These are phyloP conservation scores for Eulemur mongoz DNA, from an alignment of 2,797 vertebrate genomes.

Conservation along the genomic window DNA sequence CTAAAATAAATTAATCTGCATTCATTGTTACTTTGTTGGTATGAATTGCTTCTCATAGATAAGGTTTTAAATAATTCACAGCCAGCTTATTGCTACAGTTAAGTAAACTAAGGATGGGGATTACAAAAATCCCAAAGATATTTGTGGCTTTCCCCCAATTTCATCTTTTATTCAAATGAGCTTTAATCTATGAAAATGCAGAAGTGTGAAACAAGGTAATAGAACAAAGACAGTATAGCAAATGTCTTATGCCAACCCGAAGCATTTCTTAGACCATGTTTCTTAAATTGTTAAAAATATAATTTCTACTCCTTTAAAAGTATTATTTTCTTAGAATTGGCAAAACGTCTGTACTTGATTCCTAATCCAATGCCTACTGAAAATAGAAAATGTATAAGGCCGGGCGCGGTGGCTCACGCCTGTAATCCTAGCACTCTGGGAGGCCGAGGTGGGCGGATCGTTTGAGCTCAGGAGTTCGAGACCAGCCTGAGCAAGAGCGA, in stretches of 20 bases:
- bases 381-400: background rate
- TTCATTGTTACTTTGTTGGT: background rate
- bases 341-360: slow-evolving; percentile 29
- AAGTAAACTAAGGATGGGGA: background rate
- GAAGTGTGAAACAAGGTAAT: background rate
- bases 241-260: slow-evolving; percentile 1
- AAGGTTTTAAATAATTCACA: slow-evolving; percentile 35
- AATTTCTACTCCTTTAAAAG: background rate
- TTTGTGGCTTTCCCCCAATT: background rate
- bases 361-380: background rate
- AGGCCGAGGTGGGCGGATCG: no score
- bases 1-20: slow-evolving; percentile 32
- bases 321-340: slow-evolving; percentile 4
- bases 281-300: background rate
- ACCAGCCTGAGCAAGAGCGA: no score
- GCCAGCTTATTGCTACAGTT: background rate
- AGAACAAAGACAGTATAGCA: slow-evolving; percentile 15
- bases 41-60: slow-evolving; percentile 36
- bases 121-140: slow-evolving; percentile 15
- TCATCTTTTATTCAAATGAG: slow-evolving; percentile 39
- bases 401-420: no score
- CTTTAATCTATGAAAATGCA: slow-evolving; percentile 40
- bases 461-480: no score
- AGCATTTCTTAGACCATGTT: background rate
- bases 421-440: no score